phyloP scores from a whole-genome alignment of 1,140 invertebrate genomes.

The Ridgeia piscesae region DNA sequence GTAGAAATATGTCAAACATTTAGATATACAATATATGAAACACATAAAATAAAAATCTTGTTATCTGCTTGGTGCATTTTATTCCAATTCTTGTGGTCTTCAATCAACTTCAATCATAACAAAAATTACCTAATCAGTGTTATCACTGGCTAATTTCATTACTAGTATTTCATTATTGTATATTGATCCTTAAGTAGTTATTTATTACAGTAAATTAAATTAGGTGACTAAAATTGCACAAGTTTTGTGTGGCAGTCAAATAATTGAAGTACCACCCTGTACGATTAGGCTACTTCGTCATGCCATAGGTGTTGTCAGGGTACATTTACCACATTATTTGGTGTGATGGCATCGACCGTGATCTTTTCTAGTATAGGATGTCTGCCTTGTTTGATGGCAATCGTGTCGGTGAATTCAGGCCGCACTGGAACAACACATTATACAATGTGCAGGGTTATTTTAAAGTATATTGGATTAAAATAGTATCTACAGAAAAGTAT shows the following conservation, averaged over 20 bases:
- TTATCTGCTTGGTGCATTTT: neutral
- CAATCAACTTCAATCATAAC: too few species aligned
- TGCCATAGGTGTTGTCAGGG: conserved; percentile 2
- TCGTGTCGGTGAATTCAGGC: conserved; percentile 72
- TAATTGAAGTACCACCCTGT: neutral
- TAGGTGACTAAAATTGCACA: neutral
- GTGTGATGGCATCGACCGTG: conserved; percentile 62
- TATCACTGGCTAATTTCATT: too few species aligned
- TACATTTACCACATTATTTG: conserved; percentile 75
- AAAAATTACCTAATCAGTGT: too few species aligned
- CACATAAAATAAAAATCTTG: neutral
- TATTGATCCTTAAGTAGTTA: too few species aligned
- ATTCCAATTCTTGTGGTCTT: neutral
- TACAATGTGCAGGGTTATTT: neutral
- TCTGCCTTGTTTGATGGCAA: conserved; percentile 70
- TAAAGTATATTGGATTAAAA: neutral
- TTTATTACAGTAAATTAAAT: too few species aligned
- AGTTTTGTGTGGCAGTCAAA: neutral
- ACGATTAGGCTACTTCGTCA: neutral
- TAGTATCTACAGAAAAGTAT: neutral
- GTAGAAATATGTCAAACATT: neutral
- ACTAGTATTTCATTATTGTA: too few species aligned
- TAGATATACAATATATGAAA: neutral
- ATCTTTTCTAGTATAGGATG: conserved; percentile 80
- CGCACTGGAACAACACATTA: conserved; percentile 61